Percentiles rank a stretch among this genome's conserved stretches.
Conservation (phyloP, 2,113 vertebrate species). For the Sylvilagus bachmani region DNA sequence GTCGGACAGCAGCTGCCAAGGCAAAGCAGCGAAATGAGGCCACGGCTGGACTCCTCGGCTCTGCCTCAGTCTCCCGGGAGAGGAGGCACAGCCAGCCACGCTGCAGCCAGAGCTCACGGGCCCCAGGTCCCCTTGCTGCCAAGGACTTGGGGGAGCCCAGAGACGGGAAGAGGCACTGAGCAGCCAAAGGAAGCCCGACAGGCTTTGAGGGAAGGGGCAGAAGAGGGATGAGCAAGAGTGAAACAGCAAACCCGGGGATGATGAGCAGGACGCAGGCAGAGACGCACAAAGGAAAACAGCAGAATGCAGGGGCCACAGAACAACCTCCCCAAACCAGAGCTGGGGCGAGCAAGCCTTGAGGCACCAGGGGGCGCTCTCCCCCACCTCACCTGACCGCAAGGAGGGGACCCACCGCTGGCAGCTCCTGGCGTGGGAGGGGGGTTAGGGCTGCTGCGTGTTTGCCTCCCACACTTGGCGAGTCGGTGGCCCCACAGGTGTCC, state of each 20-base stretch:
- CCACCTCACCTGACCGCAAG: background rate
- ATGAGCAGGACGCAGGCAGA: background rate
- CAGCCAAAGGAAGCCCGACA: background rate
- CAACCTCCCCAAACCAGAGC: background rate
- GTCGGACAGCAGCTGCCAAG: background rate
- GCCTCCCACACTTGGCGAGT: background rate
- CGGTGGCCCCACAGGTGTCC: background rate
- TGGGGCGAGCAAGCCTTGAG: background rate
- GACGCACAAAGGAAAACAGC: background rate
- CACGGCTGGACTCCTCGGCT: background rate
- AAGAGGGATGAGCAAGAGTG: background rate
- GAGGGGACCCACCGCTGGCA: constrained; percentile 50
- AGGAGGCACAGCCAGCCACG: background rate
- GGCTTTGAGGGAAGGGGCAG: background rate
- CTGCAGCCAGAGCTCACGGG: background rate
- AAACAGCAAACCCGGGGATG: background rate
- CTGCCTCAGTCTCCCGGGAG: background rate
- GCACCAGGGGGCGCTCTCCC: constrained; percentile 67
- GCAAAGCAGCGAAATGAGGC: background rate
- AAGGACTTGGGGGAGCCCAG: background rate
- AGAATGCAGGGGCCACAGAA: no score
- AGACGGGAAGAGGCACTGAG: background rate
- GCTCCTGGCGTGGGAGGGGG: background rate
- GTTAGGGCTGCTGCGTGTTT: background rate
- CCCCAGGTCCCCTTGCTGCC: background rate